phyloP scores from a whole-genome alignment of 1,140 invertebrate species.

The Oedothorax gibbosus region DNA sequence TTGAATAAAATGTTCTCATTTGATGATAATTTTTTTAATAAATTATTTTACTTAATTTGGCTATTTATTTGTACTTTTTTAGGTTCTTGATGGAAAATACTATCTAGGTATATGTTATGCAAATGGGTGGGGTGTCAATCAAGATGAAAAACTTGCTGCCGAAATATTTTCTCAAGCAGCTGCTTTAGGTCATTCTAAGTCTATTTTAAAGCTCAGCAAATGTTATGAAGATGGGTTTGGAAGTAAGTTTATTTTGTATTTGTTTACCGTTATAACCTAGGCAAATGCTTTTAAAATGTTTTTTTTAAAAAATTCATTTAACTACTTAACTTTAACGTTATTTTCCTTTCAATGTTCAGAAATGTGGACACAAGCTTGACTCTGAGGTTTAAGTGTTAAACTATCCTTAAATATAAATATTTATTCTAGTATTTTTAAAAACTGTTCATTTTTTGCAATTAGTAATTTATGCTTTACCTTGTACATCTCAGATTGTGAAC shows the following conservation, averaged over 20 bases:
- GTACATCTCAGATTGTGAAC: neutral
- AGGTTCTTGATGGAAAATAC: conserved; percentile 66
- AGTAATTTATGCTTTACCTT: too few species aligned
- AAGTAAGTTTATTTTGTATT: conserved; percentile 63
- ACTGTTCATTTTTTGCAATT: too few species aligned
- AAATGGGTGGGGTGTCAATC: conserved; percentile 66
- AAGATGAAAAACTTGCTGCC: conserved; percentile 64
- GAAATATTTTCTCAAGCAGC: conserved; percentile 64
- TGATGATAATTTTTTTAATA: neutral
- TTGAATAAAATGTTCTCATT: too few species aligned
- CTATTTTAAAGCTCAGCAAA: conserved; percentile 65
- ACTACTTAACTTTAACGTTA: too few species aligned
- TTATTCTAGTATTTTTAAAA: too few species aligned
- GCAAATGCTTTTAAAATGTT: too few species aligned
- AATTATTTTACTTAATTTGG: neutral
- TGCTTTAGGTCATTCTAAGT: conserved; percentile 64
- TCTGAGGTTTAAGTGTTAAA: too few species aligned
- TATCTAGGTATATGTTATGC: conserved; percentile 67
- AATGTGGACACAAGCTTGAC: too few species aligned
- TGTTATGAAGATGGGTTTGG: conserved; percentile 66
- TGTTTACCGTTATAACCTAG: neutral
- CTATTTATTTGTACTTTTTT: conserved; percentile 10
- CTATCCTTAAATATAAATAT: too few species aligned
- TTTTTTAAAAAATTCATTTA: too few species aligned
- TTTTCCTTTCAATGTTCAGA: too few species aligned